Conservation (phyloP, 2,888 invertebrate genomes). For the Diloba caeruleocephala region DNA sequence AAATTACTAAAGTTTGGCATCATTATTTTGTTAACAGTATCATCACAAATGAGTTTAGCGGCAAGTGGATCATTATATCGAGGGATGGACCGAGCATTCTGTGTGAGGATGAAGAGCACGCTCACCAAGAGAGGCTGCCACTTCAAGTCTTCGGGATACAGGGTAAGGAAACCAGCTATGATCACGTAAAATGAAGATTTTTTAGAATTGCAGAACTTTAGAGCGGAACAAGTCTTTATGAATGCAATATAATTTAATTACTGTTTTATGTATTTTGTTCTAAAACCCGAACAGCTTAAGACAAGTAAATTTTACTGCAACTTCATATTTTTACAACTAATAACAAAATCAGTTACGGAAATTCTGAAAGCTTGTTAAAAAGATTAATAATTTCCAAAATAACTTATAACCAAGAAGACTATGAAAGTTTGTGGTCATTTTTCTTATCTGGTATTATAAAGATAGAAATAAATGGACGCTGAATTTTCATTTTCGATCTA, state of each 20-base stretch:
- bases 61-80: slow-evolving; percentile 92
- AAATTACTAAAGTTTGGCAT: slow-evolving; percentile 4
- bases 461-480: slow-evolving; percentile 81
- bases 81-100: slow-evolving; percentile 97
- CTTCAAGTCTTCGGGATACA: slow-evolving; percentile 98
- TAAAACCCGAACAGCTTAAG: too few species aligned
- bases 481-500: slow-evolving; percentile 88
- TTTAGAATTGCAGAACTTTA: slow-evolving; percentile 9
- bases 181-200: slow-evolving; percentile 24
- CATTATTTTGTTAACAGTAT: slow-evolving; percentile 89
- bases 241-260: too few species aligned
- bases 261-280: too few species aligned
- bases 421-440: slow-evolving; percentile 81
- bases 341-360: slow-evolving; percentile 19
- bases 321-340: too few species aligned
- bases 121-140: slow-evolving; percentile 99
- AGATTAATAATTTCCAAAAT: slow-evolving; percentile 59
- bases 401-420: slow-evolving; percentile 60
- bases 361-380: slow-evolving; percentile 35
- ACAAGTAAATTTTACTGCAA: slow-evolving; percentile 6
- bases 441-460: slow-evolving; percentile 74
- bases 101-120: slow-evolving; percentile 99
- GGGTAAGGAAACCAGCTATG: slow-evolving; percentile 90
- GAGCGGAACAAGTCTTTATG: too few species aligned
- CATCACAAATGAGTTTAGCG: slow-evolving; percentile 94